These are phyloP conservation scores for Lepidocyrtinus sp. DNA, from an alignment of 2,888 invertebrate genomes.

Conservation along the genomic window DNA sequence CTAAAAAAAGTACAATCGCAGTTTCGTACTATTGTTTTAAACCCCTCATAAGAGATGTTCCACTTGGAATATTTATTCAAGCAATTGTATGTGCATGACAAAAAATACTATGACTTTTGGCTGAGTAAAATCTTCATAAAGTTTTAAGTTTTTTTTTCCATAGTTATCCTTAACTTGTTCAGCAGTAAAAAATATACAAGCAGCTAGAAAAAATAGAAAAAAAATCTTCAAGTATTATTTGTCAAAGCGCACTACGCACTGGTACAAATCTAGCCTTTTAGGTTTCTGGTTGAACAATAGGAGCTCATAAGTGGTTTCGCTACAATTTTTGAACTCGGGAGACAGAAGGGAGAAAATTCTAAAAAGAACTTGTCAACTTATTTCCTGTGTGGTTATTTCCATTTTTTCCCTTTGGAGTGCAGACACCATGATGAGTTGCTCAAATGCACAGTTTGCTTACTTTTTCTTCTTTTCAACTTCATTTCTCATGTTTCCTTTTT, in stretches of 20 bases:
- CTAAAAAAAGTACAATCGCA: not conserved
- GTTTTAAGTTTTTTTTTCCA: too few relatives aligned
- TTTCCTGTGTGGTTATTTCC: conserved; percentile 45
- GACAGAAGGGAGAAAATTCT: not conserved
- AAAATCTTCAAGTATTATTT: conserved; percentile 6
- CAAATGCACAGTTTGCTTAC: conserved; percentile 28
- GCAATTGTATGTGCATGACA: conserved; percentile 28
- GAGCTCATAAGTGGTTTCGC: not conserved
- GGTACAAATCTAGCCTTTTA: not conserved
- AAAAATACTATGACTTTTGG: not conserved
- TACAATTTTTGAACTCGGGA: not conserved
- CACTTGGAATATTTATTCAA: conserved; percentile 37
- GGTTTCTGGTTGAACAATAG: not conserved
- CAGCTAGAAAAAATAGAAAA: conserved; percentile 19
- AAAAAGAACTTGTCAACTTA: conserved; percentile 49
- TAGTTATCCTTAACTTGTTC: not conserved
- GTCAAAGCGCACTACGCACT: not conserved
- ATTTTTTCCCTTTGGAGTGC: conserved; percentile 40
- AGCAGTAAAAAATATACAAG: not conserved
- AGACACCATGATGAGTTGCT: conserved; percentile 35
- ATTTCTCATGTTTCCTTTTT: conserved; percentile 10
- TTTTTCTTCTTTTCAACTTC: not conserved
- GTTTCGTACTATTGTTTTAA: not conserved
- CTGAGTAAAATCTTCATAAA: too few relatives aligned
- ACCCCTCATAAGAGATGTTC: conserved; percentile 34